A percentile compares a stretch with the other conserved stretches of the same genome.
These are phyloP conservation scores for Poecilia velifera DNA, from an alignment of 2,797 vertebrate genomes.

Conservation along the genomic window DNA sequence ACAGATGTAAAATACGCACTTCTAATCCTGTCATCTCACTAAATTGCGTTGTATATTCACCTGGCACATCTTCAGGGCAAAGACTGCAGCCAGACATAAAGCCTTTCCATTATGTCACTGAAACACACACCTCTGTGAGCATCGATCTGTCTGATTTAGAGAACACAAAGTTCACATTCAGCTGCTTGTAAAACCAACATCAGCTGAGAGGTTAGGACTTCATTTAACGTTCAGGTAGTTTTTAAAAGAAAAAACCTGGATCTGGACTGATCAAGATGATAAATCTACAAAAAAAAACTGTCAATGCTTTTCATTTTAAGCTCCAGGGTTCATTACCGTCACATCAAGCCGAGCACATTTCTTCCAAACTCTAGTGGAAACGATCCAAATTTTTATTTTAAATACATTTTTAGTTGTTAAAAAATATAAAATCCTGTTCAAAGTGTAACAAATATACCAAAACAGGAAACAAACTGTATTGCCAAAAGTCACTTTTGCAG, in stretches of 20 bases:
- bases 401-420: neutral
- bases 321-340: neutral
- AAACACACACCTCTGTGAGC: neutral
- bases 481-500: neutral
- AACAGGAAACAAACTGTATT: neutral
- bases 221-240: neutral
- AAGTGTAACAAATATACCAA: neutral
- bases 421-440: neutral
- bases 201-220: neutral
- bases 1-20: neutral
- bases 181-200: neutral
- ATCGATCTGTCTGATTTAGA: slow-evolving; percentile 9
- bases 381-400: neutral
- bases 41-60: neutral
- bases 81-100: slow-evolving; percentile 5
- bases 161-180: neutral
- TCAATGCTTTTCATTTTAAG: neutral
- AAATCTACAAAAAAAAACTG: neutral
- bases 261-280: neutral
- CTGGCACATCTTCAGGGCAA: neutral
- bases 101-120: slow-evolving; percentile 1
- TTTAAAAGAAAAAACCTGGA: neutral
- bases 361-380: neutral
- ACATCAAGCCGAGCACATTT: neutral
- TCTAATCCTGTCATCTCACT: neutral